Base-by-base conservation (phyloP, 2,113 vertebrate species). In the Gila orcuttii region DNA sequence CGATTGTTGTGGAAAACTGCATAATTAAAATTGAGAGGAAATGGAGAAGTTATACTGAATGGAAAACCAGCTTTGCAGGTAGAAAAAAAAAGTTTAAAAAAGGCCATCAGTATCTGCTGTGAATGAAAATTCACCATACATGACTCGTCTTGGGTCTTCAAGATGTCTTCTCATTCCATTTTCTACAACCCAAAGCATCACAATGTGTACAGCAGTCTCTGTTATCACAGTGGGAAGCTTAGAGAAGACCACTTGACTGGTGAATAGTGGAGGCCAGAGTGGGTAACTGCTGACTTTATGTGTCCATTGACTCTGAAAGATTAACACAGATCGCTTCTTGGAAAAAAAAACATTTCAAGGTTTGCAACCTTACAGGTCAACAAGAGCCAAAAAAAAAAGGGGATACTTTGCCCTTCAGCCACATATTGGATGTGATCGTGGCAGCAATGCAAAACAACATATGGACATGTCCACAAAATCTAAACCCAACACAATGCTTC, bases 401-500 rank as follows among this genome's bases (percentile, higher is more conserved):
- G 12, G 12, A 75, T 25, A 25, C 28, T 55, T 55, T 33, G 25
- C 25, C 75, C 75, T 55, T 55, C 74, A 21, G 68, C 42, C 31
- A 62, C 25, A 45, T 21, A 55, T 31, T 62, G 21, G 5, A 50
- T 25, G 60, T 71, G 50, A 21, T 59, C 2, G 1, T 62, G 28
- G 11, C 62, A 84, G 39, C 15, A 71, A 68, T 82, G 28, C 69
- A 71, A 83, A 73, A 83, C 68, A 59, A 52, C 64, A 68, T 73
- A 83, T 83, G 47, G 66, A 36, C 7, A 6, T 55, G 80, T 85
- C 62, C 47, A 45, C 36, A 36, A 55, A 79, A 66, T 68, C 50
- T 6, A 69, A 71, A 47, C 36, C 50, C 62, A 60, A 9, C 84
- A 86, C 66, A 74, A 15, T 19, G 25, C 33, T 74, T 60, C 57